phyloP scores from a whole-genome alignment of 2,797 vertebrate species.

The Tadarida brasiliensis region DNA sequence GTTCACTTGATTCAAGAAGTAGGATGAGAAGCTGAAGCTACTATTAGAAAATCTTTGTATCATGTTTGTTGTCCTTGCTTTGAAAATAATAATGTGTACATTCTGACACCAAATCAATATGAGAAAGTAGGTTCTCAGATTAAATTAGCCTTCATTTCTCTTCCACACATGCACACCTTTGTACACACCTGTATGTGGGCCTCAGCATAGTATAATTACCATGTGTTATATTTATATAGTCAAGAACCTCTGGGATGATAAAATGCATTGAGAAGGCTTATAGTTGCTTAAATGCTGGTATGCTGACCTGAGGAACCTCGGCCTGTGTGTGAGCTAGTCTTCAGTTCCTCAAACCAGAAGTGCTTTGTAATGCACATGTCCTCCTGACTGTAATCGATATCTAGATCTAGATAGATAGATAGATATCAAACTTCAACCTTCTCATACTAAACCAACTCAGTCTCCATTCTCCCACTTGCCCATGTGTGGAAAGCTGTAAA shows the following conservation, averaged over 20 bases:
- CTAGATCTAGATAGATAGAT: background rate
- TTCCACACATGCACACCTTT: background rate
- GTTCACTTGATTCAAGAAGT: background rate
- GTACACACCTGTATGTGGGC: background rate
- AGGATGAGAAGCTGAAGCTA: no score
- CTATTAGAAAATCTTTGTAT: no score
- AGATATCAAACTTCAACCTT: background rate
- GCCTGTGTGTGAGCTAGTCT: background rate
- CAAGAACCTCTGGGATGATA: background rate
- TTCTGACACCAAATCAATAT: constrained; percentile 73
- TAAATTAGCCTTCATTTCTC: constrained; percentile 79
- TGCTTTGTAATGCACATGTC: background rate
- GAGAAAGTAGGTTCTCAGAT: constrained; percentile 74
- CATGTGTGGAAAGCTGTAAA: background rate
- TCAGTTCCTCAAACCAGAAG: no score
- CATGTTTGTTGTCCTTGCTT: no score
- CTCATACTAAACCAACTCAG: background rate
- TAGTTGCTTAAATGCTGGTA: background rate
- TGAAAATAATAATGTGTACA: background rate
- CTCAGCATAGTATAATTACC: background rate
- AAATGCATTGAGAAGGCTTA: background rate
- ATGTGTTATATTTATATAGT: background rate
- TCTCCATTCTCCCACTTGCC: background rate
- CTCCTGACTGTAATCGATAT: background rate
- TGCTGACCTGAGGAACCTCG: background rate